Evolutionary conservation across 2,888 invertebrate species (phyloP), one percentile per base, ranked within the genome.

Genomic region (Pemphredon lugubris): DNA sequence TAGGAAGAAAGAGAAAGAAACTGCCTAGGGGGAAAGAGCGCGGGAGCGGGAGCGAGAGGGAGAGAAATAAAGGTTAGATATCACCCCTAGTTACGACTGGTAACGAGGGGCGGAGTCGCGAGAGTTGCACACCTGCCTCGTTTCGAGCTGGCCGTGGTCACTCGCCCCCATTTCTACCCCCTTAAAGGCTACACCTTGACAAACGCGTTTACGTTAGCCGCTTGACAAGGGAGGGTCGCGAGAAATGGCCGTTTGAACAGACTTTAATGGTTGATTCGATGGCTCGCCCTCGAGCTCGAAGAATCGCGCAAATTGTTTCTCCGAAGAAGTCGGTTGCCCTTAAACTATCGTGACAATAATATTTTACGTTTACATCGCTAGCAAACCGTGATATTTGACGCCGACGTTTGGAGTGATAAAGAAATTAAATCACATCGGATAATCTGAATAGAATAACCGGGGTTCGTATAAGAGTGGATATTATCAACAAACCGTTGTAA

Each of bases 41-140:
- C 16, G 60, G 42, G 40, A 21, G 55, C 48, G 53, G 23, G 44
- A 48, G 68, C 34, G 58, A 57, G 47, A 21, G 45, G 48, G 40
- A 48, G 48, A 47, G 37, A 51, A 61, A 58, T 63, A 65, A 65
- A 81, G 79, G 82, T 84, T 81, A 84, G 84, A 85, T 86, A 86
- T 86, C 85, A 87, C 85, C 86, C 86, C 83, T 84, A 82, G 86
- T 82, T 83, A 83, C 85, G 82, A 82, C 80, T 82, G 83, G 87
- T 87, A 86, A 87, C 86, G 80, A 87, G 88, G 88, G 89, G 89
- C 88, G 89, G 89, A 88, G 88, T 86, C 84, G 71, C 48, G 68
- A 67, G 74, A 66, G 67, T 69, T 73, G 76, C 83, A 83, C 86
- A 87, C 87, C 86, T 86, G 86, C 83, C 82, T 54, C 63, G 85